A percentile compares a stretch with the other conserved stretches of the same genome.
phyloP scores from a whole-genome alignment of 1,140 invertebrate species.

The Orchestia grillus region DNA sequence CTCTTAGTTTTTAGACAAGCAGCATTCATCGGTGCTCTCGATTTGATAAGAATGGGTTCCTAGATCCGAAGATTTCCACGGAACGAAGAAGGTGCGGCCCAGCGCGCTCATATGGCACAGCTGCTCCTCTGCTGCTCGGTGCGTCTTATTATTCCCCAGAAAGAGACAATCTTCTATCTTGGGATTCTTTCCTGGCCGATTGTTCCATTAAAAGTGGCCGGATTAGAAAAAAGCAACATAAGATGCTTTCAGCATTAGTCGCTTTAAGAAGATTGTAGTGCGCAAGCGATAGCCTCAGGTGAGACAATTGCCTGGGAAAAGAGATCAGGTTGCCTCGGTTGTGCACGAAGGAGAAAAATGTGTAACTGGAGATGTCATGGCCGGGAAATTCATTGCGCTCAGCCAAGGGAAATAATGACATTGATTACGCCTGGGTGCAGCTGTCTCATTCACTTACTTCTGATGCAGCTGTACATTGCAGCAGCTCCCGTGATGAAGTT shows the following conservation, averaged over 20 bases:
- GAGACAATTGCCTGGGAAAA: constrained; percentile 39
- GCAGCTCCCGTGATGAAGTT: not conserved
- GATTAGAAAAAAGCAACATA: not conserved
- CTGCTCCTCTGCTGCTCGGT: not conserved
- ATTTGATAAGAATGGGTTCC: not conserved
- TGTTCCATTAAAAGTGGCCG: not conserved
- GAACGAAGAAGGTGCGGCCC: constrained; percentile 8
- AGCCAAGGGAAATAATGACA: constrained; percentile 18
- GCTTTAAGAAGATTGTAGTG: constrained; percentile 30
- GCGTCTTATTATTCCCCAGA: not conserved
- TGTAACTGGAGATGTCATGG: constrained; percentile 12
- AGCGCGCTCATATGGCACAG: not conserved
- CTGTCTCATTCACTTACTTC: not conserved
- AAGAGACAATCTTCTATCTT: not conserved
- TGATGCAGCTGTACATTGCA: not conserved
- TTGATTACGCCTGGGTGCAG: constrained; percentile 4
- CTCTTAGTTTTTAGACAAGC: not conserved
- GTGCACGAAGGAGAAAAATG: not conserved
- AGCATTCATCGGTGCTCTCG: not conserved
- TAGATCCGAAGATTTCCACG: not conserved
- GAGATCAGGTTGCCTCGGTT: not conserved
- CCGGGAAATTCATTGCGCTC: not conserved
- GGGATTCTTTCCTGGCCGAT: not conserved
- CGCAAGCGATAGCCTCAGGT: not conserved
- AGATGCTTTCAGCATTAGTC: constrained; percentile 35